Evolutionary conservation across 1,140 invertebrate genomes (phyloP).

Genomic region (Saccostrea echinata): DNA sequence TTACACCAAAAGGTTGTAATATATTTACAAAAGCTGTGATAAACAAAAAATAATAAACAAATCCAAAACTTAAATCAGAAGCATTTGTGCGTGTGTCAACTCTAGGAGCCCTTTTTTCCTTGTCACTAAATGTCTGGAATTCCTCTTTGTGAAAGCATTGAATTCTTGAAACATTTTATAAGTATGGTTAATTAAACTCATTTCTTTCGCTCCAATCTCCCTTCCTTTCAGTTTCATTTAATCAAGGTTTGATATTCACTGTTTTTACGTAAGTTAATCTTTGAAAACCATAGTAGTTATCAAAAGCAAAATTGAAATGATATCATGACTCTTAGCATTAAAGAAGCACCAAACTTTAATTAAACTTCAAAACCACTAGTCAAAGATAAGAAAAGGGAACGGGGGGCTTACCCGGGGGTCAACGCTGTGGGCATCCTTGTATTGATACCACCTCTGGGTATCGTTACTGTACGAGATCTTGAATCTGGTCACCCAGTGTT

Average conservation of each 20-base stretch:
- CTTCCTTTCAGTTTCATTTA: too few relatives aligned
- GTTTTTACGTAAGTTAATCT: neutral
- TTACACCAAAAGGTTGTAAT: constrained; percentile 36
- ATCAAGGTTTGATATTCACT: too few relatives aligned
- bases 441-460: constrained; percentile 82
- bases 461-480: constrained; percentile 84
- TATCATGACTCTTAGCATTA: neutral
- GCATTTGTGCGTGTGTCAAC: constrained; percentile 6
- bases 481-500: constrained; percentile 83
- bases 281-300: neutral
- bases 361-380: neutral
- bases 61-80: constrained; percentile 20
- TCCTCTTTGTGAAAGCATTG: neutral
- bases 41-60: constrained; percentile 31
- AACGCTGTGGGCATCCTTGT: constrained; percentile 83
- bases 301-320: neutral
- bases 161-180: neutral
- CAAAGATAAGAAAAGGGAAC: neutral
- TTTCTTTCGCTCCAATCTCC: neutral
- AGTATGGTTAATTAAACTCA: neutral
- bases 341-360: constrained; percentile 3
- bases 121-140: neutral
- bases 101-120: neutral
- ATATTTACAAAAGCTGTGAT: constrained; percentile 30
- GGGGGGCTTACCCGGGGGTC: constrained; percentile 81